phyloP scores from a whole-genome alignment of 92 coral and sea anemone genomes.

The Heteractis magnifica region DNA sequence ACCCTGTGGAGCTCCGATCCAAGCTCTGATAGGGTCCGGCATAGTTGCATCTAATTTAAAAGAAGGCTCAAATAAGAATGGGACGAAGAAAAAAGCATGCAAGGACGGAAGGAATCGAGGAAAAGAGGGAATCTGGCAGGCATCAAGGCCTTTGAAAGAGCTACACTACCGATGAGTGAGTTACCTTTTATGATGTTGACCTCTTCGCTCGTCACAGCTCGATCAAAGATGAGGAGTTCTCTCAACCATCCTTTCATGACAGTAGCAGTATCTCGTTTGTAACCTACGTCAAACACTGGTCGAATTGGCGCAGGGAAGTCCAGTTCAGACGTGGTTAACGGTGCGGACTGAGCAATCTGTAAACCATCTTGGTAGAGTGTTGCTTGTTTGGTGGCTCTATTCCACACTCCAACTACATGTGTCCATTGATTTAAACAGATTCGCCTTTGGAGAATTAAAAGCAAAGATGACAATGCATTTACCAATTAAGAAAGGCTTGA shows the following conservation, averaged over 20 bases:
- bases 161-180: not conserved
- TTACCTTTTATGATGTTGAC: slow-evolving; percentile 9
- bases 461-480: no score
- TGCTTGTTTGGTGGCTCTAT: not conserved
- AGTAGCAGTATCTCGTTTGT: not conserved
- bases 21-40: not conserved
- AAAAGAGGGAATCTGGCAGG: no score
- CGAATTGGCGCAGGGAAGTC: not conserved
- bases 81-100: not conserved
- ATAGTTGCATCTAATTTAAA: not conserved
- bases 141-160: no score
- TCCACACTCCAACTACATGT: slow-evolving; percentile 11
- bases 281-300: slow-evolving; percentile 21
- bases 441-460: not conserved
- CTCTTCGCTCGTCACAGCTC: slow-evolving; percentile 1
- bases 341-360: not conserved
- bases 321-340: not conserved
- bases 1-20: slow-evolving; percentile 11
- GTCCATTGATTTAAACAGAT: slow-evolving; percentile 3
- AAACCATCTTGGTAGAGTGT: slow-evolving; percentile 6
- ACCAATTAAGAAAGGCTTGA: no score
- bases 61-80: not conserved
- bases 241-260: not conserved
- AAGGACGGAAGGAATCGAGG: no score
- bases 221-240: slow-evolving; percentile 14